Conservation (phyloP, 2,797 vertebrate genomes). For the Scarus forsteni region DNA sequence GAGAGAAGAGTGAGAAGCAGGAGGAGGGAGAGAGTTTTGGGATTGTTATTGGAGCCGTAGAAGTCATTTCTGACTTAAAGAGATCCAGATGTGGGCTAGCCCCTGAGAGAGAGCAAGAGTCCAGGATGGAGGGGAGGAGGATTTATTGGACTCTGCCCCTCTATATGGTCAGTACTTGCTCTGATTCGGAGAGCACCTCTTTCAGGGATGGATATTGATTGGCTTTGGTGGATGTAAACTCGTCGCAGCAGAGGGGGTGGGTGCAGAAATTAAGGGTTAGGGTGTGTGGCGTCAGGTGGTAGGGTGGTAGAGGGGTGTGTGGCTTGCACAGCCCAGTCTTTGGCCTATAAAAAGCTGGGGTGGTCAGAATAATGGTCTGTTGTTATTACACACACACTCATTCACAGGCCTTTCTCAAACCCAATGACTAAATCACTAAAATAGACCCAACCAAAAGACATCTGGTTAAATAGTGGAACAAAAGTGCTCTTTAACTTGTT, state of each 20-base stretch:
- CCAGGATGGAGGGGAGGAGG: conserved; percentile 37
- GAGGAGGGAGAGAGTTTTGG: conserved; percentile 61
- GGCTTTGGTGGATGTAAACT: background rate
- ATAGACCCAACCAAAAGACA: conserved; percentile 65
- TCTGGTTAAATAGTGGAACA: conserved; percentile 63
- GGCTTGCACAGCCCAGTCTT: conserved; percentile 52
- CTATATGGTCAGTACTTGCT: conserved; percentile 37
- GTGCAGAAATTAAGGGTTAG: conserved; percentile 34
- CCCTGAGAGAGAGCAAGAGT: conserved; percentile 60
- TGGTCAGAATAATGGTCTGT: conserved; percentile 79
- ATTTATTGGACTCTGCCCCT: conserved; percentile 53
- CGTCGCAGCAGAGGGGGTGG: background rate
- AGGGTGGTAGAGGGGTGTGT: conserved; percentile 69
- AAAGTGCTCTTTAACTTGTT: conserved; percentile 63
- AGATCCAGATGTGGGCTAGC: conserved; percentile 87
- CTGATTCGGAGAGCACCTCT: conserved; percentile 2
- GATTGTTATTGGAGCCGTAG: conserved; percentile 85
- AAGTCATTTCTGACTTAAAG: conserved; percentile 86
- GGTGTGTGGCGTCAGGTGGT: conserved; percentile 78
- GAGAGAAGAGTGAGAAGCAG: conserved; percentile 50
- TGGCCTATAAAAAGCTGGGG: conserved; percentile 72
- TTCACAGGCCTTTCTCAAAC: conserved; percentile 43
- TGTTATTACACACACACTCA: conserved; percentile 60
- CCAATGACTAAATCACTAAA: conserved; percentile 62
- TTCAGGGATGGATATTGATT: conserved; percentile 17